Base-by-base conservation (phyloP, 2,888 invertebrate genomes). In the Rotaria macrura region DNA sequence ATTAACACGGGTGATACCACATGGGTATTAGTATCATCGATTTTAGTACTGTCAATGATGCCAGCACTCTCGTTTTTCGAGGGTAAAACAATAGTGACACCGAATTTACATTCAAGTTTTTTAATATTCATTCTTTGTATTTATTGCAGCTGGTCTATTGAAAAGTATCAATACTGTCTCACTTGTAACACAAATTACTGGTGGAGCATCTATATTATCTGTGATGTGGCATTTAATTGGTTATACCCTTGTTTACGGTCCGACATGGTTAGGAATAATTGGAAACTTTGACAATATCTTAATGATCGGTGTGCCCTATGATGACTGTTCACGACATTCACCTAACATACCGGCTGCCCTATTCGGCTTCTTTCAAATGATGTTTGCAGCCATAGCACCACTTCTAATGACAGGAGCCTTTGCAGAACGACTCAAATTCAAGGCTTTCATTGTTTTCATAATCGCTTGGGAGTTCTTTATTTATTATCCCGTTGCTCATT, bases 401-500 rank as follows among this genome's bases (percentile, higher is more conserved):
- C 38, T 65, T 7, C 38, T 65, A 34, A 65, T 65, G 20, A 65
- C 65, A 65, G 65, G 65, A 20, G 65, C 65, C 34, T 65, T 65
- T 34, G 65, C 65, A 34, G 65, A 65, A 34, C 34, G 65, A 65
- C 34, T 65, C 20, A 14, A 34, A 34, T 65, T 34, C 38, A 65
- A 65, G 38, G 65, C 65, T 34, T 65, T 34, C 38, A 9, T 65
- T 65, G 5, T 65, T 14, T 65, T 65, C 38, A 65, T 65, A 29
- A 65, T 65, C 12, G 65, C 34, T 34, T 65, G 65, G 65, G 65
- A 65, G 38, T 34, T 65, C 20, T 65, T 65, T 29, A 65, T 65
- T 65, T 65, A 65, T 65, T 65, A 65, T 65, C 65, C 65, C 34
- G 65, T 65, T 65, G 65, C 65, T 34, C 65, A 65, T 65, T 65